A percentile compares a stretch with the other conserved stretches of the same genome.
Evolutionary conservation across 2,888 invertebrate species (phyloP).

Genomic region (Pogonocherus hispidulus): DNA sequence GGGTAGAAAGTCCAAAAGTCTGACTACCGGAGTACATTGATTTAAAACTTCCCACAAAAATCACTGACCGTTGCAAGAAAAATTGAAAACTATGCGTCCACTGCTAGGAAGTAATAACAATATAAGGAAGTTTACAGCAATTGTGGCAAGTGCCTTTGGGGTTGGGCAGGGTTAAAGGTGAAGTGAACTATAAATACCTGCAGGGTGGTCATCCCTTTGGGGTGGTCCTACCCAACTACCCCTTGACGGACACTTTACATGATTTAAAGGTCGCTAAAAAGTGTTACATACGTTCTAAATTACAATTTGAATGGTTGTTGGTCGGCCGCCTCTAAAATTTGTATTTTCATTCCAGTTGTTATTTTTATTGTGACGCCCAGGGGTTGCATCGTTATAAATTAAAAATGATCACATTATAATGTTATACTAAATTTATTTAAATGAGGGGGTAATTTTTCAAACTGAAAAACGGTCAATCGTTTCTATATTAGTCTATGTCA

Average conservation of each 20-base stretch:
- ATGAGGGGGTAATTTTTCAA: constrained; percentile 58
- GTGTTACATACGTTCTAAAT: constrained; percentile 63
- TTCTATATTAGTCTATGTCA: constrained; percentile 53
- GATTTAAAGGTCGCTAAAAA: constrained; percentile 61
- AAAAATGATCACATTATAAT: constrained; percentile 63
- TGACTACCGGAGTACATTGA: background rate
- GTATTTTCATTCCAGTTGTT: constrained; percentile 56
- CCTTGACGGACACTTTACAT: constrained; percentile 55
- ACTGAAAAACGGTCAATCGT: constrained; percentile 57
- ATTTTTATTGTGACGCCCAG: constrained; percentile 40
- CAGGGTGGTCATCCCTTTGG: constrained; percentile 51
- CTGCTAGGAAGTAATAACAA: constrained; percentile 44
- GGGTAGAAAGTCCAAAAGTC: background rate
- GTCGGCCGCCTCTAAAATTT: constrained; percentile 64
- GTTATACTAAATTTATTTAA: constrained; percentile 63
- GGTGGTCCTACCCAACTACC: constrained; percentile 52
- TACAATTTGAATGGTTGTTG: constrained; percentile 57
- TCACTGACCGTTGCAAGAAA: constrained; percentile 1
- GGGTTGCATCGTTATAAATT: constrained; percentile 57
- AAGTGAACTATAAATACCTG: constrained; percentile 54
- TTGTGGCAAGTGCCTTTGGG: constrained; percentile 48
- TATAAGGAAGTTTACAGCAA: constrained; percentile 42
- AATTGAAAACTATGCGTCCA: constrained; percentile 1
- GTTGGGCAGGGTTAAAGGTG: constrained; percentile 60
- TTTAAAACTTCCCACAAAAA: constrained; percentile 38